phyloP scores from a whole-genome alignment of 2,113 vertebrate genomes.

The Ovis canadensis region DNA sequence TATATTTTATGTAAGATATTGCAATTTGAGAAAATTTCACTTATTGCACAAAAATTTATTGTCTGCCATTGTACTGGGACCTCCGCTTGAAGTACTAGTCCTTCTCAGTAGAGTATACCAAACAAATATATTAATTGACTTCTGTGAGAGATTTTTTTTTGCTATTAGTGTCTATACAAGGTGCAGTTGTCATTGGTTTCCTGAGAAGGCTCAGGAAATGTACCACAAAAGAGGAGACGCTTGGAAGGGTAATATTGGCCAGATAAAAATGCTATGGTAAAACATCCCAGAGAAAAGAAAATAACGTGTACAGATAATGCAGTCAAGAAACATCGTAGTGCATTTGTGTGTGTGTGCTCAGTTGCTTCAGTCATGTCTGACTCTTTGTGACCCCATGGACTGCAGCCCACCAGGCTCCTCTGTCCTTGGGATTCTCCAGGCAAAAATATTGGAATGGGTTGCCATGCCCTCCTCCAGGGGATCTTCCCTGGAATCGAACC shows the following conservation, averaged over 20 bases:
- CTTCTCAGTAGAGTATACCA: not conserved
- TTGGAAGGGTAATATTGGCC: not conserved
- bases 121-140: not conserved
- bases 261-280: not conserved
- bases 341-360: not conserved
- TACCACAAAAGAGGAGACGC: not conserved
- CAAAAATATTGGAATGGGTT: not conserved
- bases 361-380: not conserved
- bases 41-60: not conserved
- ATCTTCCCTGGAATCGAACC: not conserved
- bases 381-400: not conserved
- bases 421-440: not conserved
- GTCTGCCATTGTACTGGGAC: not conserved
- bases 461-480: not conserved
- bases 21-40: not conserved
- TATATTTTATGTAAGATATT: not conserved
- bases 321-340: not conserved
- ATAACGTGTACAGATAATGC: not conserved
- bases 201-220: not conserved
- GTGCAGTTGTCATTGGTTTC: not conserved
- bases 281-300: not conserved
- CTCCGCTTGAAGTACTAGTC: not conserved
- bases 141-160: not conserved
- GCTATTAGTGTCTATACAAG: not conserved
- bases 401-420: not conserved